Percentiles rank a stretch among this genome's conserved stretches.
Conservation (phyloP, 2,888 invertebrate genomes). For the Agrotis exclamationis region DNA sequence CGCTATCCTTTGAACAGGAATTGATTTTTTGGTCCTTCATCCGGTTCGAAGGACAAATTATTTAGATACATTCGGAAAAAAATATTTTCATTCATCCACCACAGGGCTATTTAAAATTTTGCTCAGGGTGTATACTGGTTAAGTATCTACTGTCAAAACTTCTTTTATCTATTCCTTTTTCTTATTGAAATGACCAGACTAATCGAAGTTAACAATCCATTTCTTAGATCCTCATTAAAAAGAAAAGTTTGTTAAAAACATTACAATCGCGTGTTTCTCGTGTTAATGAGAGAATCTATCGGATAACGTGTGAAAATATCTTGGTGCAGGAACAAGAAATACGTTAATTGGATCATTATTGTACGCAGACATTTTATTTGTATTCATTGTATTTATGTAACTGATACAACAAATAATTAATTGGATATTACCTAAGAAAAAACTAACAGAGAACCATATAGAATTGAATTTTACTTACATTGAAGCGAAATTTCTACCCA, state of each 20-base stretch:
- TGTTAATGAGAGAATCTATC: constrained; percentile 39
- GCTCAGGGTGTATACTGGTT: too few species aligned
- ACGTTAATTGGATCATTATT: constrained; percentile 37
- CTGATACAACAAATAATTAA: neutral
- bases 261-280: constrained; percentile 36
- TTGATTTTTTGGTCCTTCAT: constrained; percentile 3
- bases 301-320: constrained; percentile 44
- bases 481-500: neutral
- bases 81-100: too few species aligned
- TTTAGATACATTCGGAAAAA: neutral
- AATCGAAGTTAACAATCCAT: neutral
- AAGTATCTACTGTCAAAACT: too few species aligned
- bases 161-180: too few species aligned
- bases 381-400: neutral
- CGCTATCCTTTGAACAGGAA: neutral
- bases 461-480: neutral
- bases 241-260: constrained; percentile 13
- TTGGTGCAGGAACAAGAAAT: constrained; percentile 21
- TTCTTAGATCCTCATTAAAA: neutral
- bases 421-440: neutral
- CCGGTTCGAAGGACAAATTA: constrained; percentile 22
- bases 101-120: too few species aligned
- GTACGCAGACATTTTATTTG: constrained; percentile 3
- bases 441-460: neutral
- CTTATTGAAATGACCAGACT: too few species aligned